Base-by-base conservation (phyloP, 2,797 vertebrate genomes). In the Hyperoplus immaculatus region DNA sequence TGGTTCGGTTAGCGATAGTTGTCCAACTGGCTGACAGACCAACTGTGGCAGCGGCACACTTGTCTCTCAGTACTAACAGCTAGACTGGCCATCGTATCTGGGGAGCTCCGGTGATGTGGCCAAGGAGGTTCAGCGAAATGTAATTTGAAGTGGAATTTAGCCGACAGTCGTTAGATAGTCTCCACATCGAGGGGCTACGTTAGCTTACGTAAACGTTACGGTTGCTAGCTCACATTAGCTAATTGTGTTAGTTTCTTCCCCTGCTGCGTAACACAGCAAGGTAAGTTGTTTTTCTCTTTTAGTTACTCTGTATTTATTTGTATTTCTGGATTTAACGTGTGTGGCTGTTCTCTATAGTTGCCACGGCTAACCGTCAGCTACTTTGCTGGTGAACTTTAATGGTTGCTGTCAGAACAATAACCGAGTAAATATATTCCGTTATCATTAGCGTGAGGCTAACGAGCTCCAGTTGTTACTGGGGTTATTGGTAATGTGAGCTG, bases 21-120 rank as follows among this genome's bases (percentile, higher is more conserved):
- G 89, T 88, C 69, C 41, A 82, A 87, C 86, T 81, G 91, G 81
- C 80, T 90, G 80, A 69, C 66, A 77, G 79, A 65, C 75, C 43
- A 47, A 38, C 50, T 8, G 45, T 0, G 29, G 29, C 29, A 45
- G 9, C 71, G 47, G 74, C 42, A 63, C 49, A 6, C 42, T 46
- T 50, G 60, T 57, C 57, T 81, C 2, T 43, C 47, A 42, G 5
- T 58, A 29, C 15, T 14, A 55, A 54, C 43, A 69, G 21, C 21
- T 6, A 46, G 14, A 39, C 41, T 6, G 18, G 47, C 6, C 45
- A 2, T 38, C n/a, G 49, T 4, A 7, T 1, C 14, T 16, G 9
- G 0, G 38, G 15, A 41, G n/a, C 15, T 9, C 36, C 10, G 5
- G 50, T 8, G 57, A n/a, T 38, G 61, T 49, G 13, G 6, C 4